Evolutionary conservation across 2,113 vertebrate species (phyloP), one percentile per base, ranked within the genome.

Genomic region (Carassius auratus): DNA sequence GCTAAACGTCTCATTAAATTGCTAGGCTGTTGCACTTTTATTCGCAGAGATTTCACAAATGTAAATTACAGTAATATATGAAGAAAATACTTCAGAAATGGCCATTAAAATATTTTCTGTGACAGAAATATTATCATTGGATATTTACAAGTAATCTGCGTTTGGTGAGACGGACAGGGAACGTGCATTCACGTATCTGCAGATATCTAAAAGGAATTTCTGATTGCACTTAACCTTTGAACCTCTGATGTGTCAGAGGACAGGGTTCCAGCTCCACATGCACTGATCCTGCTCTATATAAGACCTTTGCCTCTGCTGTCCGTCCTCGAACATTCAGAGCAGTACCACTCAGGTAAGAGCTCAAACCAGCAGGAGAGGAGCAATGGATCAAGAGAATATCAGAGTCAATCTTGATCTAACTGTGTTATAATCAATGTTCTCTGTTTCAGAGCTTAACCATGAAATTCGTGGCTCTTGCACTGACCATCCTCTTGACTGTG

Each of bases 341-440:
- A 87, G n/a, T 78, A 87, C 4, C 81, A 69, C 85, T 69, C 71
- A 92, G 91, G 90, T 92, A 92, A 92, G 89, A 84, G 23, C 59
- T 30, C 26, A 61, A 85, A 83, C 12, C 73, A 42, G 10, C 7
- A 42, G 5, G 38, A 62, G 15, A 4, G 12, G 21, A 33, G 30
- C 14, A 68, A 8, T 69, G 26, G 15, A 17, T 36, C 66, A 55
- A 55, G 52, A 15, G 52, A 55, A 55, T 17, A 13, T 68, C 26
- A 68, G 33, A 23, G 59, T 23, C n/a, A 10, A 10, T n/a, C 8
- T 45, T 42, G 19, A 2, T 45, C 10, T 6, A 45, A 73, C 15
- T 45, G 36, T 21, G 36, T 36, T 64, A 13, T 68, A 57, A 80
- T 59, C 21, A 17, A 17, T 15, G 2, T 71, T 10, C 77, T 82